These are phyloP conservation scores for Salvelinus fontinalis DNA, from an alignment of 2,113 vertebrate genomes.

Conservation along the genomic window DNA sequence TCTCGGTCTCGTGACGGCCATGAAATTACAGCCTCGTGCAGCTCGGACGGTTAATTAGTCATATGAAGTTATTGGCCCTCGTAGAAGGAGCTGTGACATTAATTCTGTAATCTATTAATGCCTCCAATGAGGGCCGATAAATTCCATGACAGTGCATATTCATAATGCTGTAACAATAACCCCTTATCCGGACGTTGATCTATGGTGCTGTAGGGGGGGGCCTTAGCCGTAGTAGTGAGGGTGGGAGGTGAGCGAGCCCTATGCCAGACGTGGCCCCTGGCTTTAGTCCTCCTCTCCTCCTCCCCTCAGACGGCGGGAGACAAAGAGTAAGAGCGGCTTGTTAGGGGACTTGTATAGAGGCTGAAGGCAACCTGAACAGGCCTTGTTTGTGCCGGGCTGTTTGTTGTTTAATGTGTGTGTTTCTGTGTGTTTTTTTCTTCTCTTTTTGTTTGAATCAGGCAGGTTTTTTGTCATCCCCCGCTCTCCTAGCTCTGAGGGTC, in stretches of 20 bases:
- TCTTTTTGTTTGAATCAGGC: conserved; percentile 56
- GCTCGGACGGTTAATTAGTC: neutral
- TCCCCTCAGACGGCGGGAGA: conserved; percentile 82
- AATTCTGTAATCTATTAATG: conserved; percentile 8
- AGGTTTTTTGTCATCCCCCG: conserved; percentile 5
- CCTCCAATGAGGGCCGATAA: neutral
- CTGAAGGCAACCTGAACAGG: conserved; percentile 39
- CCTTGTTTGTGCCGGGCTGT: conserved; percentile 54
- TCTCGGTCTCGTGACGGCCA: too few species aligned
- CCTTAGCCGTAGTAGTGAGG: neutral
- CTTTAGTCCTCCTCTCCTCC: conserved; percentile 62
- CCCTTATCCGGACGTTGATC: neutral
- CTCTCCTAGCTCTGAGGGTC: neutral
- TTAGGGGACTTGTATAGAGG: conserved; percentile 41
- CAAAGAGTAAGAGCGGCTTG: conserved; percentile 32
- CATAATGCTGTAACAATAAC: neutral
- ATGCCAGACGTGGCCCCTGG: neutral
- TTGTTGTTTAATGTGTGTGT: conserved; percentile 60
- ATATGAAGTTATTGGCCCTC: neutral
- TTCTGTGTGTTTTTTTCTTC: conserved; percentile 21
- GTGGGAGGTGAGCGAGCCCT: neutral
- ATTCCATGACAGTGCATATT: neutral
- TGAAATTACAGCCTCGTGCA: neutral
- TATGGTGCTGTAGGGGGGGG: neutral
- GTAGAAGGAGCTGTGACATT: neutral